Conservation (phyloP, 92 coral and sea anemone genomes). For the Phenganax subtilis region DNA sequence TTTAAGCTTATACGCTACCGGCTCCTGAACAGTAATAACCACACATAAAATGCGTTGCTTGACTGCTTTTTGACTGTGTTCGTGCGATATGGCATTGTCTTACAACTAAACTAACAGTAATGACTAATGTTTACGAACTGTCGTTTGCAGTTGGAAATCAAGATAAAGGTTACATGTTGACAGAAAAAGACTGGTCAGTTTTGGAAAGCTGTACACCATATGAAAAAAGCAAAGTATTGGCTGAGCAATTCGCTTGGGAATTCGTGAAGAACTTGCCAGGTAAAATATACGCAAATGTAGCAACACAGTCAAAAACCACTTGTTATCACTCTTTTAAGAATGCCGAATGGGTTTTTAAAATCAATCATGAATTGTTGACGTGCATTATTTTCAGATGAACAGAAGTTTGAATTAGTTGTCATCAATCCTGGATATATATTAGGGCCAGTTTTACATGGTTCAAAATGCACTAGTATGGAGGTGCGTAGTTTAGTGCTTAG, state of each 20-base stretch:
- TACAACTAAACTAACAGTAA: too few relatives aligned
- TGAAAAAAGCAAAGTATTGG: conserved; percentile 70
- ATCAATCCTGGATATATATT: conserved; percentile 77
- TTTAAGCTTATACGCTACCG: too few relatives aligned
- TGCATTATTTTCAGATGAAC: conserved; percentile 50
- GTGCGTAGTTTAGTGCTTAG: conserved; percentile 34
- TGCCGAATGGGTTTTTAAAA: too few relatives aligned
- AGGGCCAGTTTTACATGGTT: conserved; percentile 88
- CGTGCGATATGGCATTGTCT: too few relatives aligned
- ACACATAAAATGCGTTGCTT: too few relatives aligned
- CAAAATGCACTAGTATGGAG: conserved; percentile 95
- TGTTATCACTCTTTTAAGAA: too few relatives aligned
- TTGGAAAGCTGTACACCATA: conserved; percentile 63
- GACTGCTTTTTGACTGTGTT: too few relatives aligned
- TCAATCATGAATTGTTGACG: not conserved
- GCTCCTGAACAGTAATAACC: too few relatives aligned
- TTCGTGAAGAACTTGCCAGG: conserved; percentile 63
- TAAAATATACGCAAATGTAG: not conserved
- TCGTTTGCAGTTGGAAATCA: conserved; percentile 26
- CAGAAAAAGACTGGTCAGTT: conserved; percentile 85
- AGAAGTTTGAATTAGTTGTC: conserved; percentile 72
- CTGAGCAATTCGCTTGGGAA: conserved; percentile 89
- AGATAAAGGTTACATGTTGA: conserved; percentile 54
- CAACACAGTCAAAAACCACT: not conserved
- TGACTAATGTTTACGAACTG: not conserved